phyloP scores from a whole-genome alignment of 2,888 invertebrate species.

The Chirona hameri region DNA sequence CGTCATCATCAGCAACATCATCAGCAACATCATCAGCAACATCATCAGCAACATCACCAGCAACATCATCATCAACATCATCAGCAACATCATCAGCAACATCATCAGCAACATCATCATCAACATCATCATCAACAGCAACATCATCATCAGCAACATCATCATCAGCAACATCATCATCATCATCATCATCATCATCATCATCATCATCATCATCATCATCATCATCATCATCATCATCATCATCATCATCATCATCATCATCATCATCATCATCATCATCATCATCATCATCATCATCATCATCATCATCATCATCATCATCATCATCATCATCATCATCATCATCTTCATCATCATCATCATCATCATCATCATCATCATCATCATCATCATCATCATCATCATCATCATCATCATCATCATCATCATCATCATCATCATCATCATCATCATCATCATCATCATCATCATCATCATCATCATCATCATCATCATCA shows the following conservation, averaged over 20 bases:
- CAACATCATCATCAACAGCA: too few species aligned
- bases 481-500: conserved; percentile 22
- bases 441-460: conserved; percentile 22
- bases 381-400: conserved; percentile 22
- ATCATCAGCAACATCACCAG: too few species aligned
- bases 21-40: too few species aligned
- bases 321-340: conserved; percentile 22
- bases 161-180: too few species aligned
- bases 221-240: conserved; percentile 22
- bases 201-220: conserved; percentile 22
- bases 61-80: too few species aligned
- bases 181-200: too few species aligned
- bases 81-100: too few species aligned
- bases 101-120: too few species aligned
- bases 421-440: conserved; percentile 22
- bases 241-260: conserved; percentile 22
- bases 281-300: conserved; percentile 22
- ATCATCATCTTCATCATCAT: conserved; percentile 6
- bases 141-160: too few species aligned
- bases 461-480: conserved; percentile 22
- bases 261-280: conserved; percentile 22
- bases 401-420: conserved; percentile 22
- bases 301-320: conserved; percentile 22
- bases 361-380: conserved; percentile 22
- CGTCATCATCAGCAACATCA: too few species aligned